Conservation (phyloP, 2,797 vertebrate species). For the Simalia tracyae region DNA sequence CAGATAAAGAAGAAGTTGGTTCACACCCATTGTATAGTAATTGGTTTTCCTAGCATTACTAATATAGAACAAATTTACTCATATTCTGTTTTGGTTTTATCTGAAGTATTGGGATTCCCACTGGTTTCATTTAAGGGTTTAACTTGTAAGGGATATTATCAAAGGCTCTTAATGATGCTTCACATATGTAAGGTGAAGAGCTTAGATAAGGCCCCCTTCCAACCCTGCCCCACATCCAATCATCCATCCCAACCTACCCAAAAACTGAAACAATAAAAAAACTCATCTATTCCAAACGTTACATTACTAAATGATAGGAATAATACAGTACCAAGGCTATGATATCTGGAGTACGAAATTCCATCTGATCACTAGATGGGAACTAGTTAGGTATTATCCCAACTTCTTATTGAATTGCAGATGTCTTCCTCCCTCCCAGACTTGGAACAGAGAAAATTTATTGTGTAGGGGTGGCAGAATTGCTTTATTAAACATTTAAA, state of each 20-base stretch:
- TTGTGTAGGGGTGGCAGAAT: fast-evolving
- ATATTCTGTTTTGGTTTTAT: neutral
- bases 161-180: neutral
- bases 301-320: conserved; percentile 15
- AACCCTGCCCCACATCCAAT: neutral
- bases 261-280: neutral
- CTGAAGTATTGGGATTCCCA: neutral
- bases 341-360: neutral
- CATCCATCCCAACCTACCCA: neutral
- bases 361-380: neutral
- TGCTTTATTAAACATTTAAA: neutral
- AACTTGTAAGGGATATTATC: neutral
- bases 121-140: conserved; percentile 10
- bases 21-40: neutral
- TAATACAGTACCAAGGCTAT: neutral
- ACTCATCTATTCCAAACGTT: conserved; percentile 7
- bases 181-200: neutral
- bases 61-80: neutral
- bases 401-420: neutral
- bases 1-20: neutral
- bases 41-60: neutral
- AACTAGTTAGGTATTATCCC: neutral
- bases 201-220: neutral
- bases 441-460: neutral
- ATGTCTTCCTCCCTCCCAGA: neutral